phyloP scores from a whole-genome alignment of 2,113 vertebrate species.

The Oryzias javanicus region DNA sequence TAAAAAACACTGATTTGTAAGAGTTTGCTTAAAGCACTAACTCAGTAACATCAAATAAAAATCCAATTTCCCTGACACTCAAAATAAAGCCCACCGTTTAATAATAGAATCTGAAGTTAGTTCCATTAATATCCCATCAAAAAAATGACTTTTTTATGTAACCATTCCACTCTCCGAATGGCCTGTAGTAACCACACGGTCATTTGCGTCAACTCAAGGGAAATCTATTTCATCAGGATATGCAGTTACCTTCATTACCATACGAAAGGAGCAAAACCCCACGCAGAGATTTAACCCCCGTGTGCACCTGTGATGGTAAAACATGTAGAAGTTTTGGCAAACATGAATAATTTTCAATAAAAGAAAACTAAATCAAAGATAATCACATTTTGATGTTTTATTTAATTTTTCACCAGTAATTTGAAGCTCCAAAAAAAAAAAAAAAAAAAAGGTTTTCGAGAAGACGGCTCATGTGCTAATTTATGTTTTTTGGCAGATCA shows the following conservation, averaged over 20 bases:
- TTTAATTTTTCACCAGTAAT: too few relatives aligned
- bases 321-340: too few relatives aligned
- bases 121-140: constrained; percentile 49
- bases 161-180: constrained; percentile 63
- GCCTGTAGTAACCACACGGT: constrained; percentile 67
- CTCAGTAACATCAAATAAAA: constrained; percentile 48
- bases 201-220: constrained; percentile 71
- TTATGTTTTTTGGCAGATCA: too few relatives aligned
- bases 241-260: constrained; percentile 60
- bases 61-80: constrained; percentile 46
- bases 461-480: too few relatives aligned
- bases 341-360: too few relatives aligned
- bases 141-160: constrained; percentile 55
- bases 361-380: too few relatives aligned
- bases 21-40: constrained; percentile 39
- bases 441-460: too few relatives aligned
- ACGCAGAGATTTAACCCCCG: too few relatives aligned
- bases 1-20: constrained; percentile 10
- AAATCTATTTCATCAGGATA: constrained; percentile 66
- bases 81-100: constrained; percentile 34
- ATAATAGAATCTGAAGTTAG: constrained; percentile 34
- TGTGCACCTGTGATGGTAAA: too few relatives aligned
- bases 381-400: too few relatives aligned
- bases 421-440: too few relatives aligned
- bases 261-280: constrained; percentile 36